Conservation (phyloP, 1,140 invertebrate genomes). For the Odontomachus brunneus region DNA sequence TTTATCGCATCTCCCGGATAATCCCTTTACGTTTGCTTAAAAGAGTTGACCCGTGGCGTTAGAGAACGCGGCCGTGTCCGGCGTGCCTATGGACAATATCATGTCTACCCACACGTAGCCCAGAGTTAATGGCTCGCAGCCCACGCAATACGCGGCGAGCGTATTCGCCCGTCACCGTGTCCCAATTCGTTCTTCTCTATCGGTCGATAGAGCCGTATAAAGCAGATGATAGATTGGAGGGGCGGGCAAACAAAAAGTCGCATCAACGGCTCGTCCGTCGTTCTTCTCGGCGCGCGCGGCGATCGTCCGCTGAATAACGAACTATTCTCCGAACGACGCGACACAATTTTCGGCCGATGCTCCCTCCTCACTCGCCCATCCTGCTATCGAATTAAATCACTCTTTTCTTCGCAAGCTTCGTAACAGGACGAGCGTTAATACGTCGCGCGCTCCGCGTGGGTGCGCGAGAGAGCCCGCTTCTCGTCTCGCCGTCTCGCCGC, state of each 20-base stretch:
- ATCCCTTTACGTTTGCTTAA: too few species aligned
- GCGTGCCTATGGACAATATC: neutral
- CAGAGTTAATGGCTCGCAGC: slow-evolving; percentile 9
- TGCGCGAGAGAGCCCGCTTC: neutral
- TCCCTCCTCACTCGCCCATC: neutral
- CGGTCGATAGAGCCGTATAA: slow-evolving; percentile 39
- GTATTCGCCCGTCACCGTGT: slow-evolving; percentile 17
- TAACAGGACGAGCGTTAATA: slow-evolving; percentile 42
- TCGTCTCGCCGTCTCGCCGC: too few species aligned
- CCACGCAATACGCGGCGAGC: slow-evolving; percentile 5
- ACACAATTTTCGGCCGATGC: slow-evolving; percentile 46
- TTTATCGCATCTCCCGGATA: neutral
- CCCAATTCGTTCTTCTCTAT: slow-evolving; percentile 28
- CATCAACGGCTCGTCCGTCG: slow-evolving; percentile 34
- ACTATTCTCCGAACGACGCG: slow-evolving; percentile 47
- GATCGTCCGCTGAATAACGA: slow-evolving; percentile 33
- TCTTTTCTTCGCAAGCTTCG: slow-evolving; percentile 28
- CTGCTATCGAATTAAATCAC: slow-evolving; percentile 52
- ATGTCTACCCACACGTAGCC: neutral
- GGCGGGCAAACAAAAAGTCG: slow-evolving; percentile 45
- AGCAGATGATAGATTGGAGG: slow-evolving; percentile 37
- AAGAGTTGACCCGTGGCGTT: neutral
- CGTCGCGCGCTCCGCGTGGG: slow-evolving; percentile 23
- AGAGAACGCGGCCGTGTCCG: neutral
- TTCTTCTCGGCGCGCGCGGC: slow-evolving; percentile 20